Evolutionary conservation across 2,113 vertebrate genomes (phyloP).

Genomic region (Pelobates fuscus): DNA sequence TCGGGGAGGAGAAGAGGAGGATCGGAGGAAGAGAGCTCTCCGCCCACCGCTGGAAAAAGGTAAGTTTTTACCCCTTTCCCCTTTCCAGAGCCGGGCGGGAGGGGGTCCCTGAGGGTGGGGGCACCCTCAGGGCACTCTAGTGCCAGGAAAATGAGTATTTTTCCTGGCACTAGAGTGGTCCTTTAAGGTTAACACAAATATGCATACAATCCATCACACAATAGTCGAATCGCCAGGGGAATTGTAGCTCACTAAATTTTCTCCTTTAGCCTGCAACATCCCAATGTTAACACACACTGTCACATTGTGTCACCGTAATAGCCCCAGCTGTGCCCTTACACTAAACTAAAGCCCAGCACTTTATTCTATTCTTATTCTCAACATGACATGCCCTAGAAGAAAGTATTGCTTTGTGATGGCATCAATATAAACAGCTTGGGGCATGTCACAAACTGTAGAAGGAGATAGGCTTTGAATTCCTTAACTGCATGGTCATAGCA

Average conservation of each 20-base stretch:
- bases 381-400: background rate
- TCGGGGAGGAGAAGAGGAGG: too few species aligned
- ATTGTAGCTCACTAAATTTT: background rate
- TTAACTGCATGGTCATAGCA: background rate
- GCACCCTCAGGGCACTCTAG: too few species aligned
- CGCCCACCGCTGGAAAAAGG: too few species aligned
- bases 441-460: background rate
- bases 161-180: too few species aligned
- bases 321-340: background rate
- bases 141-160: too few species aligned
- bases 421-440: background rate
- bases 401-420: background rate
- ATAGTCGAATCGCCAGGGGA: background rate
- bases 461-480: background rate
- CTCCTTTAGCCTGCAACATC: background rate
- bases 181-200: background rate
- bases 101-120: too few species aligned
- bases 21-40: too few species aligned
- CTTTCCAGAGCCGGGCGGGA: too few species aligned
- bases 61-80: too few species aligned
- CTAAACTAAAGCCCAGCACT: background rate
- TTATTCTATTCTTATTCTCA: background rate
- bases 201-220: background rate
- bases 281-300: background rate
- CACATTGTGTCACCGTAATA: slow-evolving; percentile 14